Evolutionary conservation across 2,113 vertebrate genomes (phyloP).

Genomic region (Oryzias celebensis): DNA sequence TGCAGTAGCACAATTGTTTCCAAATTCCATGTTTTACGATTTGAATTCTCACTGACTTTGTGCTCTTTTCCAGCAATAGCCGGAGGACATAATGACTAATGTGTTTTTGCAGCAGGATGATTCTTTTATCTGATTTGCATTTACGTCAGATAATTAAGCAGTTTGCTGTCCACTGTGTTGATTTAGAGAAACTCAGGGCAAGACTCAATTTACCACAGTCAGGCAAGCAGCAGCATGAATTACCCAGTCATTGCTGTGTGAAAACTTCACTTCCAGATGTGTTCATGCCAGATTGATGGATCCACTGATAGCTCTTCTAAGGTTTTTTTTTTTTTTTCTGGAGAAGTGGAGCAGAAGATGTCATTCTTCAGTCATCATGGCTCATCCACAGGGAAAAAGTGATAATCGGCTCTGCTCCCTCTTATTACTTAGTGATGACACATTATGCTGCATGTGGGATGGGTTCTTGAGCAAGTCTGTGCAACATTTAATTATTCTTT

Average conservation of each 20-base stretch:
- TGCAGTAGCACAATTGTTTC: conserved; percentile 56
- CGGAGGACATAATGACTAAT: conserved; percentile 21
- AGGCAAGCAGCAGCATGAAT: conserved; percentile 62
- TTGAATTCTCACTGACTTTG: conserved; percentile 35
- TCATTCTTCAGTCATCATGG: conserved; percentile 42
- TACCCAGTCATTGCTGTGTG: conserved; percentile 47
- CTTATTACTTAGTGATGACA: conserved; percentile 35
- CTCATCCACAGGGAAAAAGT: conserved; percentile 39
- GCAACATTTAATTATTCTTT: conserved; percentile 42
- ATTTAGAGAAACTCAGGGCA: conserved; percentile 20
- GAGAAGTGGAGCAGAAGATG: conserved; percentile 33
- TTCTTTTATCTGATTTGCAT: conserved; percentile 28
- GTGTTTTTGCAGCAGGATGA: conserved; percentile 7
- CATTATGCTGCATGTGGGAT: conserved; percentile 9
- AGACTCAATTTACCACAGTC: conserved; percentile 53
- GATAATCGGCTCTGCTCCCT: conserved; percentile 12
- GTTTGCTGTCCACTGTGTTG: conserved; percentile 10
- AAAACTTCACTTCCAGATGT: conserved; percentile 44
- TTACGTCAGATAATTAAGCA: conserved; percentile 18
- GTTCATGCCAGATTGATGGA: neutral
- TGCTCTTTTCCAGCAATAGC: conserved; percentile 40
- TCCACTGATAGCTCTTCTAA: too few species aligned
- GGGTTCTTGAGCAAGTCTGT: conserved; percentile 39
- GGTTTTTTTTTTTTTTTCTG: too few species aligned
- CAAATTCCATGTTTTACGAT: conserved; percentile 46